Conservation (phyloP, 1,140 invertebrate species). For the Pogonomyrmex californicus region DNA sequence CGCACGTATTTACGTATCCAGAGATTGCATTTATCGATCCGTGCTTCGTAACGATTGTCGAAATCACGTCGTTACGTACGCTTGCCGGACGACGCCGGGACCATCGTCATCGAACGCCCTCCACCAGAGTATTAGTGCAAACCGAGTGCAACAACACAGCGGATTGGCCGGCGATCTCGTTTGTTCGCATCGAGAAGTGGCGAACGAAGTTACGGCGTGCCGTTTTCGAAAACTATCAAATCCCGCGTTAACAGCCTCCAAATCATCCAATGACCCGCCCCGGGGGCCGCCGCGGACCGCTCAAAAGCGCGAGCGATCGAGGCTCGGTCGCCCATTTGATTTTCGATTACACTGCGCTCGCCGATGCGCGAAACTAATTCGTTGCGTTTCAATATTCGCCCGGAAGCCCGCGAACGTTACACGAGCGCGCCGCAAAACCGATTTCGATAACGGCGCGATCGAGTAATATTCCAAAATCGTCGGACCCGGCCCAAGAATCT, state of each 20-base stretch:
- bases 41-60: constrained; percentile 36
- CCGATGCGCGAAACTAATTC: constrained; percentile 67
- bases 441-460: constrained; percentile 64
- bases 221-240: constrained; percentile 65
- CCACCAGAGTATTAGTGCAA: constrained; percentile 40
- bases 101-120: constrained; percentile 35
- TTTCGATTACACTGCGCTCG: constrained; percentile 63
- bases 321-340: constrained; percentile 65
- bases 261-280: constrained; percentile 60
- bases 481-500: constrained; percentile 13
- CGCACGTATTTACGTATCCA: constrained; percentile 25
- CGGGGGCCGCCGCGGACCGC: background rate
- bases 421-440: constrained; percentile 61
- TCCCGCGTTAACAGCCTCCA: constrained; percentile 62
- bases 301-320: constrained; percentile 49
- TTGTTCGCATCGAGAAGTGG: constrained; percentile 62
- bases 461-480: constrained; percentile 47
- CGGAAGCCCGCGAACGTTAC: constrained; percentile 64
- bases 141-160: constrained; percentile 48
- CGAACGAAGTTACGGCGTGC: constrained; percentile 62
- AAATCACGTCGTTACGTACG: constrained; percentile 48
- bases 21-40: constrained; percentile 37
- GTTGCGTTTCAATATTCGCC: constrained; percentile 72
- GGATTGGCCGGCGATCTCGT: constrained; percentile 58
- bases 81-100: constrained; percentile 12